Base-by-base conservation (phyloP, 2,113 vertebrate species). In the Dromaius novaehollandiae region DNA sequence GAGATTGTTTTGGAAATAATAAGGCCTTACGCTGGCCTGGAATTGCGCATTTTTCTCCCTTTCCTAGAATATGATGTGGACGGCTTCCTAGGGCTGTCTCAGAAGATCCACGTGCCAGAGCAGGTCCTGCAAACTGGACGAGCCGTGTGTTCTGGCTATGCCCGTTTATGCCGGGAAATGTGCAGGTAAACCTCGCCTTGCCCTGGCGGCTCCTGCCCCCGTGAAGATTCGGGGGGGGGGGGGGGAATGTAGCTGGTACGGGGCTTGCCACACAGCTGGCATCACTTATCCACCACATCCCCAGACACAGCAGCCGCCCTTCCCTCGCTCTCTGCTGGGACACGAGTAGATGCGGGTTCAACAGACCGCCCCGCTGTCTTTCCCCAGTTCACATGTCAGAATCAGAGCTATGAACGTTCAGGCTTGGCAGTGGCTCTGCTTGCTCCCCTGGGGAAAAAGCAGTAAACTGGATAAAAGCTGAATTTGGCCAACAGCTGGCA, bases 91-190 rank as follows among this genome's bases (percentile, higher is more conserved):
- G 97, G 98, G 51, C 88, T 90, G 38, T 97, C 98, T 5, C 96
- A 98, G 95, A 98, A 98, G 96, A 95, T 98, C 80, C 98, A 93
- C 38, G 65, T 55, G 6, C 91, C 98, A 4, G 98, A 99, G 90
- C 96, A 98, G n/a, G 98, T 98, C 92, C 98, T 99, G 18, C 96
- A 97, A 7, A 97, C 68, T 0, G 97, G 98, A 30, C 97, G 96
- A 26, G 98, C 98, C 2, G 98, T 98, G 30, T 99, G 99, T 89
- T 98, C 98, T 10, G 97, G 98, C 34, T 98, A 97, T 95, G 98
- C 98, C 79, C 93, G 36, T 87, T 98, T 99, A 34, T 99, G 97
- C 21, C 88, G 73, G 25, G 97, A 98, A 89, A 98, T 98, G 98
- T 98, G 98, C 98, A 98, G 98, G 98, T 98, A 95, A 83, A 95